phyloP scores from a whole-genome alignment of 2,113 vertebrate genomes.

The Neolamprologus caudopunctatus region DNA sequence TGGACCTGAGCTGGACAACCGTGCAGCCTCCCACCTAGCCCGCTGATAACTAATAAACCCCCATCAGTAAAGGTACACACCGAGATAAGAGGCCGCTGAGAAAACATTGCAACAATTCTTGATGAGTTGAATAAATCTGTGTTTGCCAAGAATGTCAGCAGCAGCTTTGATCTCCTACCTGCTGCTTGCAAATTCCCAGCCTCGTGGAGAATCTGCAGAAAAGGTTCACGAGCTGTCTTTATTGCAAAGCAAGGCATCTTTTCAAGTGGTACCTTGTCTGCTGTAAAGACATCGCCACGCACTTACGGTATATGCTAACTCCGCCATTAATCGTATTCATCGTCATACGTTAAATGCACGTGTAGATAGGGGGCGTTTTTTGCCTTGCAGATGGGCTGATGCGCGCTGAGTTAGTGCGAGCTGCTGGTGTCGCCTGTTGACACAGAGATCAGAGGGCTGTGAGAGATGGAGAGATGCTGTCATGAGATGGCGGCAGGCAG shows the following conservation, averaged over 20 bases:
- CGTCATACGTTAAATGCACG: conserved; percentile 33
- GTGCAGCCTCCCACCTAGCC: conserved; percentile 28
- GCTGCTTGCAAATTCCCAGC: conserved; percentile 36
- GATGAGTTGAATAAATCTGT: conserved; percentile 56
- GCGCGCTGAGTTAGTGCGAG: conserved; percentile 40
- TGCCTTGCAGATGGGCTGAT: conserved; percentile 49
- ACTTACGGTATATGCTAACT: conserved; percentile 22
- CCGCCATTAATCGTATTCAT: conserved; percentile 27
- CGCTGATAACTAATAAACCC: conserved; percentile 54
- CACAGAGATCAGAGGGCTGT: conserved; percentile 61
- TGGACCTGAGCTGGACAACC: conserved; percentile 43
- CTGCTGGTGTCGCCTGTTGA: conserved; percentile 57
- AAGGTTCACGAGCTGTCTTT: not conserved
- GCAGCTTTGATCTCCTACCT: conserved; percentile 49
- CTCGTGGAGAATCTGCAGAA: not conserved
- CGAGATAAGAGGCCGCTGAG: conserved; percentile 19
- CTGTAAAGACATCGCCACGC: conserved; percentile 27
- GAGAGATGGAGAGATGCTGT: conserved; percentile 56
- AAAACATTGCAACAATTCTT: conserved; percentile 36
- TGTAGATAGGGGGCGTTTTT: conserved; percentile 4
- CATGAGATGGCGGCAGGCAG: conserved; percentile 55
- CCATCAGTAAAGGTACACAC: conserved; percentile 25
- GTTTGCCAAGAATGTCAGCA: conserved; percentile 48
- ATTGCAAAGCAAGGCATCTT: not conserved
- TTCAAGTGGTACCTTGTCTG: conserved; percentile 28